Conservation (phyloP, 2,888 invertebrate species). For the Malacosoma neustria region DNA sequence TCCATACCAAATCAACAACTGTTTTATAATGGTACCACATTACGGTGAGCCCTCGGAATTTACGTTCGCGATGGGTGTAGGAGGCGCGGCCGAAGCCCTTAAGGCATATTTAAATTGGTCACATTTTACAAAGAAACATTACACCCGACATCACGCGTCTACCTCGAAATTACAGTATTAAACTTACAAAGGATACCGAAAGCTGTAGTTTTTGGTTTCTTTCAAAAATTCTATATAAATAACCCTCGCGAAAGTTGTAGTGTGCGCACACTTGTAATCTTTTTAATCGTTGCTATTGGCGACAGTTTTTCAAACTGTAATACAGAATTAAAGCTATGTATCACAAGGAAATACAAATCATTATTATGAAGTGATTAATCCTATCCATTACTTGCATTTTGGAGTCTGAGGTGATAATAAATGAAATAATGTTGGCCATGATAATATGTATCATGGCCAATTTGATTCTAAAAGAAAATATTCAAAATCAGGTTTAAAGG, state of each 20-base stretch:
- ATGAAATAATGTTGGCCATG: too few species aligned
- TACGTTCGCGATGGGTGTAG: slow-evolving; percentile 23
- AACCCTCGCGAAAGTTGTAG: not conserved
- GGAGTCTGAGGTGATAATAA: too few species aligned
- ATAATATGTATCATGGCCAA: too few species aligned
- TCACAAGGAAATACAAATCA: too few species aligned
- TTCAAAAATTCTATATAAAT: slow-evolving; percentile 4
- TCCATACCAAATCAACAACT: slow-evolving; percentile 53
- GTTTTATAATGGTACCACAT: slow-evolving; percentile 33
- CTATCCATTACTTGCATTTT: too few species aligned
- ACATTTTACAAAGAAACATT: slow-evolving; percentile 38
- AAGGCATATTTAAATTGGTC: slow-evolving; percentile 38
- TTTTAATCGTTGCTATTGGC: too few species aligned
- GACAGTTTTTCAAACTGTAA: too few species aligned
- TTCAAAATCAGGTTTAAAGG: too few species aligned
- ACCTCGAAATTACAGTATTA: slow-evolving; percentile 52
- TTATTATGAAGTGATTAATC: too few species aligned
- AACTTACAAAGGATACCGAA: slow-evolving; percentile 39
- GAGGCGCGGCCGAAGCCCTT: slow-evolving; percentile 15
- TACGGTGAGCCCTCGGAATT: slow-evolving; percentile 23
- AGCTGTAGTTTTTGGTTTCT: slow-evolving; percentile 28
- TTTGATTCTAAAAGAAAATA: too few species aligned
- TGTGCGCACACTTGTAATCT: not conserved
- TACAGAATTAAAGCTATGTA: too few species aligned
- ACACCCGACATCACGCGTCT: slow-evolving; percentile 36